Conservation (phyloP, 1,140 invertebrate genomes). For the Cardiocondyla obscurior region DNA sequence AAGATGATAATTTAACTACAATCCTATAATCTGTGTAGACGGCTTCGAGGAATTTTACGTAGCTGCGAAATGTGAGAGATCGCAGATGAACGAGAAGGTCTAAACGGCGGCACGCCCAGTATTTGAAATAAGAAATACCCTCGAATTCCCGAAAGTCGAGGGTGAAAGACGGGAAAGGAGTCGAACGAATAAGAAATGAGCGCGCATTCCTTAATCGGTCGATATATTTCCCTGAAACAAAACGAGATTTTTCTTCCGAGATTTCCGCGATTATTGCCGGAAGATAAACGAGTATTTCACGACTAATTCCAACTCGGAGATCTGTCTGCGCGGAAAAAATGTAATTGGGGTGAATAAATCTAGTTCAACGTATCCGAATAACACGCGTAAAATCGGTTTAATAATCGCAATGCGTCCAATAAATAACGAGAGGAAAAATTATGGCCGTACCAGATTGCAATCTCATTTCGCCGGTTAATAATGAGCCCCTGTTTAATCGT, state of each 20-base stretch:
- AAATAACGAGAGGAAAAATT: neutral
- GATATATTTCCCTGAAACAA: slow-evolving; percentile 25
- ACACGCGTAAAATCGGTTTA: neutral
- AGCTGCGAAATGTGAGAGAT: slow-evolving; percentile 34
- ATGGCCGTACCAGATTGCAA: neutral
- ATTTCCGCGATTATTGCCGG: slow-evolving; percentile 9
- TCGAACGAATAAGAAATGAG: slow-evolving; percentile 45
- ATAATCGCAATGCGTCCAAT: neutral
- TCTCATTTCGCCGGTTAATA: neutral
- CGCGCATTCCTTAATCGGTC: slow-evolving; percentile 14
- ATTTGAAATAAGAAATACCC: slow-evolving; percentile 59
- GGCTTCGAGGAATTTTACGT: slow-evolving; percentile 12
- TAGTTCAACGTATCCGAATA: neutral
- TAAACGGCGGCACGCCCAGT: slow-evolving; percentile 35
- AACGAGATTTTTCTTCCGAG: slow-evolving; percentile 10
- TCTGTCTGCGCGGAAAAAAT: too few relatives aligned
- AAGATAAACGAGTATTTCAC: neutral
- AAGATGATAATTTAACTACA: slow-evolving; percentile 43
- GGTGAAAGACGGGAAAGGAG: neutral
- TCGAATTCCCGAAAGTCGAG: slow-evolving; percentile 22
- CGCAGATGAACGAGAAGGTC: slow-evolving; percentile 52
- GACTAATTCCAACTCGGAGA: too few relatives aligned
- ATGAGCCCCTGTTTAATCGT: neutral
- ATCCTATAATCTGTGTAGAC: slow-evolving; percentile 40
- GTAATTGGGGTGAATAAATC: neutral